phyloP scores from a whole-genome alignment of 2,888 invertebrate species.

The Melolontha melolontha region DNA sequence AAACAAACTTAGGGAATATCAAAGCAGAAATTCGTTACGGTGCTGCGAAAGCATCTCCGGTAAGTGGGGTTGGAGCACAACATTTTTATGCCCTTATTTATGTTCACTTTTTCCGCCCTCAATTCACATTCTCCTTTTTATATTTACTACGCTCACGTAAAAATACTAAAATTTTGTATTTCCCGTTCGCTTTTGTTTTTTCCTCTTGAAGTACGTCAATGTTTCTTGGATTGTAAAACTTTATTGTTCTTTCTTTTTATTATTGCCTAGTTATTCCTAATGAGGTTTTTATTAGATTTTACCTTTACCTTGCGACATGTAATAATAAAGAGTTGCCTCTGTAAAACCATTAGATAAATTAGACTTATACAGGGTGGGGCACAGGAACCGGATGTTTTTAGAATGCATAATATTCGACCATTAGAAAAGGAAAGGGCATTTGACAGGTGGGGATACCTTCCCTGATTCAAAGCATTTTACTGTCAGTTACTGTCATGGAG shows the following conservation, averaged over 20 bases:
- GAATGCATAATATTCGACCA: no score
- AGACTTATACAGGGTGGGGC: no score
- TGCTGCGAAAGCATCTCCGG: background rate
- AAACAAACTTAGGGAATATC: conserved; percentile 20
- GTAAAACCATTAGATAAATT: no score
- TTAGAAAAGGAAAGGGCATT: no score
- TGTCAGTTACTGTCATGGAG: no score
- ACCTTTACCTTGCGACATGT: background rate
- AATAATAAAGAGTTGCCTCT: no score
- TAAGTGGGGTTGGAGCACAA: conserved; percentile 71
- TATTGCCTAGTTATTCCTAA: conserved; percentile 13
- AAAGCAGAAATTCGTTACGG: conserved; percentile 8
- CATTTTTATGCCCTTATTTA: conserved; percentile 30
- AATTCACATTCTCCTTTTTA: conserved; percentile 25
- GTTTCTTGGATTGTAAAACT: conserved; percentile 17
- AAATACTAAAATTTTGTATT: conserved; percentile 19
- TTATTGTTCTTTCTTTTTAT: conserved; percentile 19
- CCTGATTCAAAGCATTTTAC: no score
- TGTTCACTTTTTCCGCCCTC: conserved; percentile 14
- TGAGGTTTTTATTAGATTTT: conserved; percentile 15
- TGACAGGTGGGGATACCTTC: no score
- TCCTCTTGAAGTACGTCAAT: background rate
- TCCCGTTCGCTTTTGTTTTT: conserved; percentile 1
- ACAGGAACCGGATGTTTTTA: no score
- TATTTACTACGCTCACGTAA: conserved; percentile 33